Evolutionary conservation across 2,888 invertebrate genomes (phyloP), one percentile per base, ranked within the genome.

Genomic region (Trachelus stipa): DNA sequence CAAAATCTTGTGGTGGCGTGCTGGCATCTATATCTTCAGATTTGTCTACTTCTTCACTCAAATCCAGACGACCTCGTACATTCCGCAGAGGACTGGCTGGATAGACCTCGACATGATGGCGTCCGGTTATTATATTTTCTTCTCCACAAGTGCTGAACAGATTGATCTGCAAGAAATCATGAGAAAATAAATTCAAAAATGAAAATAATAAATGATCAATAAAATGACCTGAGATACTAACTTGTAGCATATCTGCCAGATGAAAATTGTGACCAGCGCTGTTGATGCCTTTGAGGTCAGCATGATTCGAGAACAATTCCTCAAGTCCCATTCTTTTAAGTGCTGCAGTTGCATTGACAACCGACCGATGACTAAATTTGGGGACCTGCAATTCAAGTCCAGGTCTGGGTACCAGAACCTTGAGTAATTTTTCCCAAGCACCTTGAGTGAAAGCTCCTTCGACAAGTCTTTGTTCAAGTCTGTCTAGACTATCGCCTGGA

Each of bases 311-410:
- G 88, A 97, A 97, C 23, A 97, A 92, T 76, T 96, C 96, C 82
- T 95, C 95, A 12, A 97, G 92, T 0, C 97, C 97, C 96, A 97
- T 96, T 82, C 94, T 93, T 87, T 95, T 95, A 76, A 97, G 92
- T 0, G 97, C 95, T 30, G 94, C 93, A 0, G 97, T 96, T 0
- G 97, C 94, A 85, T 98, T 97, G 37, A 97, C 94, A 12, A 96
- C 94, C 0, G 97, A 97, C 83, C 96, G 94, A 86, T 97, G 97
- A 15, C 96, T 95, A 90, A 97, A 97, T 83, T 97, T 93, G 0
- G 97, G 97, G 74, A 97, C 93, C 90, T 97, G 97, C 1, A 97
- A 93, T 91, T 97, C 97, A 76, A 97, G 91, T 0, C 96, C 96
- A 0, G 95, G 94, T 1, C 97, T 93, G 33, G 96, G 96, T 82